Evolutionary conservation across 2,888 invertebrate species (phyloP), one percentile per base, ranked within the genome.

Genomic region (Auanema freiburgensis): DNA sequence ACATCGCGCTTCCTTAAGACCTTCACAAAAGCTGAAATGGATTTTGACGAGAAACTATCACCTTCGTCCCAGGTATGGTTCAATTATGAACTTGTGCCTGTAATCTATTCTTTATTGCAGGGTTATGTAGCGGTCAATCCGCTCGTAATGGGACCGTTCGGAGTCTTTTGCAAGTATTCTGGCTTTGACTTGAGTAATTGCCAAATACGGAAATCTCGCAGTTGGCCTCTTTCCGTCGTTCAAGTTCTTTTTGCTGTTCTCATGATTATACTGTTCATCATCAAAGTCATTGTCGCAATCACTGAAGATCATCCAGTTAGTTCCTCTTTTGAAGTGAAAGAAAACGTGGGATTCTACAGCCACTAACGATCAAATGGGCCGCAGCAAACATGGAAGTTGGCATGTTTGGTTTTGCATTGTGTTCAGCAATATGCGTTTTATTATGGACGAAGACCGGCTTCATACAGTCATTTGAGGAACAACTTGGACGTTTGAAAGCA

Each of bases 401-500:
- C 14, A 11, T 60, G 18, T 46, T 53, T 43, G 42, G 49, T n/a
- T 60, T 54, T 14, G 53, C 60, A 21, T 25, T 60, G 25, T n/a
- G 54, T 10, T 54, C 60, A n/a, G 60, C 42, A 1, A 21, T 60
- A 33, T 60, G 60, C 33, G 21, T 60, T 21, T 49, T 55, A 16
- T 53, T 51, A 40, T 60, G 60, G 60, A 54, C 60, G 1, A 53
- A 55, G 40, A 42, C 23, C 40, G 60, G 60, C 11, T 60, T 60
- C 21, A 18, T 60, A 40, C 54, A 60, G 25, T 50, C 60, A 18
- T 60, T 60, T 25, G 54, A 60, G 46, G n/a, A 51, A 21, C 50
- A 60, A 24, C 54, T 60, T 12, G 55, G 43, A 18, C 43, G 54
- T 11, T 21, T 60, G 2, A 42, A 51, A 49, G 55, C 53, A 0